Percentiles rank a stretch among this genome's conserved stretches.
Evolutionary conservation across 2,888 invertebrate genomes (phyloP).

Genomic region (Venustoraphidia nigricollis): DNA sequence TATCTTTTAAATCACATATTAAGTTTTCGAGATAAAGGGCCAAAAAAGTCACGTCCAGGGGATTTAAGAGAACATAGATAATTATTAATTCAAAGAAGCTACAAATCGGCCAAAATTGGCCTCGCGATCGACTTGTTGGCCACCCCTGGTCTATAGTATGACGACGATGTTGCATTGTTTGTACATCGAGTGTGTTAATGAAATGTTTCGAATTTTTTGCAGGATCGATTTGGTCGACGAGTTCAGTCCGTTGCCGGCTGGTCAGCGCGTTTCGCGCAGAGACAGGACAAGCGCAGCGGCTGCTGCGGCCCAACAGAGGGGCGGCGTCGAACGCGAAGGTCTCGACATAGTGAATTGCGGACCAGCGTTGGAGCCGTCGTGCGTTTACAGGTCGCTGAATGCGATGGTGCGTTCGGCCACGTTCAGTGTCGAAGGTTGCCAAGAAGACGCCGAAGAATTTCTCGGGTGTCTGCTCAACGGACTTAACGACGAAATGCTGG

Average conservation of each 20-base stretch:
- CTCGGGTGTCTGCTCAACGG: constrained; percentile 84
- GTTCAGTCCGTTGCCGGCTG: constrained; percentile 51
- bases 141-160: too few species aligned
- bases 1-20: too few species aligned
- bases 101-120: too few species aligned
- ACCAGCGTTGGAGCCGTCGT: constrained; percentile 77
- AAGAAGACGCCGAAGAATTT: constrained; percentile 97
- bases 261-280: constrained; percentile 29
- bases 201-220: constrained; percentile 11
- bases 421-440: constrained; percentile 72
- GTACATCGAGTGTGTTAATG: background rate
- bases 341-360: constrained; percentile 40
- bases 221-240: constrained; percentile 67
- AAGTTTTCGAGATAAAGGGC: too few species aligned
- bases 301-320: constrained; percentile 18
- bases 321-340: constrained; percentile 20
- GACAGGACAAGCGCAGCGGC: constrained; percentile 29
- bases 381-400: constrained; percentile 71
- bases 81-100: too few species aligned
- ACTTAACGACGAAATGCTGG: constrained; percentile 92
- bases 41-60: too few species aligned
- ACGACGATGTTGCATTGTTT: background rate
- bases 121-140: too few species aligned
- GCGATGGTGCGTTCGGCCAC: constrained; percentile 53
- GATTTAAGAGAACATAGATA: too few species aligned